Evolutionary conservation across 2,888 invertebrate species (phyloP).

Genomic region (Schrankia costaestrigalis): DNA sequence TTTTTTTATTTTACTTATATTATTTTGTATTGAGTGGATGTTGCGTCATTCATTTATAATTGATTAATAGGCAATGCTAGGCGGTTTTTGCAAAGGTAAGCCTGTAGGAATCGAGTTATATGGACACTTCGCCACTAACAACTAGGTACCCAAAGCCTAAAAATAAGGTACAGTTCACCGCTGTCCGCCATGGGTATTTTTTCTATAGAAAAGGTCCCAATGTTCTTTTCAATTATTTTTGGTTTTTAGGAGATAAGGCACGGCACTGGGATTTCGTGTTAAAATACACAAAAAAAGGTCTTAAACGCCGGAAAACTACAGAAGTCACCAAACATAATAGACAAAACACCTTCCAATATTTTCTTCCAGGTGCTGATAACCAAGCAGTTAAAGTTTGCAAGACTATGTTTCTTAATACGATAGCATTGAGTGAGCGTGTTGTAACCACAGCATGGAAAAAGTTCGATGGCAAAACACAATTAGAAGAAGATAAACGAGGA

Average conservation of each 20-base stretch:
- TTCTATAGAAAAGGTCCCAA: no score
- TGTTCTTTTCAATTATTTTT: no score
- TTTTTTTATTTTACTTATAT: no score
- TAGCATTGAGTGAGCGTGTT: slow-evolving; percentile 13
- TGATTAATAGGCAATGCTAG: no score
- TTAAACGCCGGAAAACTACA: not conserved
- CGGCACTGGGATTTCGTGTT: not conserved
- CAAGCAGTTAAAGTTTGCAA: not conserved
- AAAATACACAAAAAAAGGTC: not conserved
- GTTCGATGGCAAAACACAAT: slow-evolving; percentile 6
- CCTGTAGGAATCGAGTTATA: no score
- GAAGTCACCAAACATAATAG: not conserved
- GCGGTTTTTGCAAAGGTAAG: no score
- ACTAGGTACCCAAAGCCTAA: no score
- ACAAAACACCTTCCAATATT: not conserved
- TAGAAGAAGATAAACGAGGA: slow-evolving; percentile 9
- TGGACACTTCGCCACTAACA: no score
- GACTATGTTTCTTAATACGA: slow-evolving; percentile 12
- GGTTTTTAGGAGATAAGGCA: not conserved
- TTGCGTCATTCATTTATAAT: no score
- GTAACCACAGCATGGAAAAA: slow-evolving; percentile 14
- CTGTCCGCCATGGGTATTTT: no score
- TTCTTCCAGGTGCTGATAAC: not conserved
- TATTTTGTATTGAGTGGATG: no score
- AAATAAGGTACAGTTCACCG: no score